A percentile compares a stretch with the other conserved stretches of the same genome.
Conservation (phyloP, 2,888 invertebrate species). For the Mimachlamys varia region DNA sequence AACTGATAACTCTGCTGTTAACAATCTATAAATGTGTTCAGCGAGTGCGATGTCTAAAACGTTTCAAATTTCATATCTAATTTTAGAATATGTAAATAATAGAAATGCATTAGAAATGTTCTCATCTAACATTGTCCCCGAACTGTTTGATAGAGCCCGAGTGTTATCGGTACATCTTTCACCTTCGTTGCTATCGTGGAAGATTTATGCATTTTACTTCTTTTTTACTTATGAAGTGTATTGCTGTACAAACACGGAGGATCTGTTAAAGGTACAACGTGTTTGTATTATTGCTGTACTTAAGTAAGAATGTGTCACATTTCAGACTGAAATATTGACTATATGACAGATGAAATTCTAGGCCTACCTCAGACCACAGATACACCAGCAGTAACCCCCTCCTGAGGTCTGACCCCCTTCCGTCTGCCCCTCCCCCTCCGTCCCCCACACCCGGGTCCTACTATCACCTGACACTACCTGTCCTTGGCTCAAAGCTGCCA, state of each 20-base stretch:
- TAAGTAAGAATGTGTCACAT: neutral
- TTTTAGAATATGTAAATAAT: slow-evolving; percentile 19
- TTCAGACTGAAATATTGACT: too few relatives aligned
- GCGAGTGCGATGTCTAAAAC: neutral
- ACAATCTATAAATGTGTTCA: neutral
- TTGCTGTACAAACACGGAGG: neutral
- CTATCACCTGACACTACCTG: neutral
- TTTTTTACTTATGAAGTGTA: neutral
- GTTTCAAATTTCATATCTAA: slow-evolving; percentile 5
- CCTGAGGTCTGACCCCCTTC: neutral
- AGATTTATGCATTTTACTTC: neutral
- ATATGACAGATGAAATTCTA: neutral
- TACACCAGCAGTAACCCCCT: too few relatives aligned
- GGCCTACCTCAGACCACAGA: neutral
- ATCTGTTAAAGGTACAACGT: neutral
- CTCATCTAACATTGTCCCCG: neutral
- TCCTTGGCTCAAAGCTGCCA: neutral
- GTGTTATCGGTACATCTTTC: neutral
- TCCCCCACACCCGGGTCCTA: neutral
- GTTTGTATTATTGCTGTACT: neutral
- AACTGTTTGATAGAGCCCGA: neutral
- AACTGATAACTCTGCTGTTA: neutral
- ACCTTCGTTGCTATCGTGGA: neutral
- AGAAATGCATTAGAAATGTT: neutral
- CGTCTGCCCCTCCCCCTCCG: neutral